These are phyloP conservation scores for Acanthis flammea DNA, from an alignment of 2,797 vertebrate genomes.

Conservation along the genomic window DNA sequence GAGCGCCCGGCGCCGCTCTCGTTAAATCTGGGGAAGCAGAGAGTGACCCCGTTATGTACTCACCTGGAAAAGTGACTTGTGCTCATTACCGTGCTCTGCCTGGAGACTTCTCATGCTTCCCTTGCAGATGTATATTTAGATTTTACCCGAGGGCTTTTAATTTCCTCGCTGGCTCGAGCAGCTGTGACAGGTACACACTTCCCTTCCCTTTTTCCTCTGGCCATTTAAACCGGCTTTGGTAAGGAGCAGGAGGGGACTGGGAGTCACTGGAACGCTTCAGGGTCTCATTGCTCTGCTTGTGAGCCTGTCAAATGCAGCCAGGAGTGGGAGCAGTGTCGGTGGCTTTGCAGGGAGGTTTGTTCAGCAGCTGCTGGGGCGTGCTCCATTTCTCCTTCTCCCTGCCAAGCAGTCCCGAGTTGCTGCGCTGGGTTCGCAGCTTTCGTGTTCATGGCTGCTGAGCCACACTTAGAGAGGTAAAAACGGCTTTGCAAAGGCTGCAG, in stretches of 20 bases:
- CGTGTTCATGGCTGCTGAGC: not conserved
- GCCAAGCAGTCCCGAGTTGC: not conserved
- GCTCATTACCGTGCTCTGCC: not conserved
- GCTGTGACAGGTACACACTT: not conserved
- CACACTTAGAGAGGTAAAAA: slow-evolving; percentile 39
- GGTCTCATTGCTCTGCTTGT: not conserved
- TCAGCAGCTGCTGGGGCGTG: not conserved
- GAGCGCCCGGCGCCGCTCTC: not conserved
- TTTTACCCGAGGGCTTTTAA: slow-evolving; percentile 13
- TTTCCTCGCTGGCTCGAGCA: not conserved
- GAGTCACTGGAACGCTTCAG: not conserved
- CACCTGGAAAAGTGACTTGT: slow-evolving; percentile 9
- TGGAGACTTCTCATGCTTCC: not conserved
- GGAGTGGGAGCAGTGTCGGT: not conserved
- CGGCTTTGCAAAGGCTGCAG: slow-evolving; percentile 36
- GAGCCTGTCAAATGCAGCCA: accelerated
- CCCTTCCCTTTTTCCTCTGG: not conserved
- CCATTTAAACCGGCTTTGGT: not conserved
- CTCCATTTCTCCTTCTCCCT: not conserved
- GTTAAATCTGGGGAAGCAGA: not conserved
- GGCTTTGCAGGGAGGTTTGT: not conserved
- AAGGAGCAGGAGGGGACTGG: not conserved
- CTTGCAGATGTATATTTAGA: slow-evolving; percentile 39
- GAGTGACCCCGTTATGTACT: not conserved
- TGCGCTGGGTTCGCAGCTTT: not conserved